These are phyloP conservation scores for Bombus soroeensis DNA, from an alignment of 1,140 invertebrate species.

Conservation along the genomic window DNA sequence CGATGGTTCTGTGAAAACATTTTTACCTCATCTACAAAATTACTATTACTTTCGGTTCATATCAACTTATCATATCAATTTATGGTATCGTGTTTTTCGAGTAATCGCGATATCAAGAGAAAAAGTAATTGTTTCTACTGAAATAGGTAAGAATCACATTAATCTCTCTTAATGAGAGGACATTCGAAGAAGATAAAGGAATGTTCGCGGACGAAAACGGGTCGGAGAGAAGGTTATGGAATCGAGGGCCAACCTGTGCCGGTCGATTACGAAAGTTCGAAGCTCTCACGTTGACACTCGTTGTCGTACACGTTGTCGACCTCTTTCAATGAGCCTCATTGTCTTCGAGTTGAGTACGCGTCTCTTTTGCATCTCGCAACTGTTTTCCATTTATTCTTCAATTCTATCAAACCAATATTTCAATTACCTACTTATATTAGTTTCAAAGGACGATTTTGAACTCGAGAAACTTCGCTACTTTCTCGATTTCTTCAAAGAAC, in stretches of 20 bases:
- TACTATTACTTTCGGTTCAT: background rate
- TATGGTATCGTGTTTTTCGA: background rate
- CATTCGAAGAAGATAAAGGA: background rate
- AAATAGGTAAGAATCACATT: background rate
- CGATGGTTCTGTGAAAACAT: background rate
- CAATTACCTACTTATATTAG: background rate
- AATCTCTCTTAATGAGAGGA: too few relatives aligned
- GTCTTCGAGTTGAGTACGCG: slow-evolving; percentile 30
- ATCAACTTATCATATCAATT: background rate
- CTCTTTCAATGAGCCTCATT: slow-evolving; percentile 55
- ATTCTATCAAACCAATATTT: background rate
- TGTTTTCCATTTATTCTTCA: slow-evolving; percentile 12
- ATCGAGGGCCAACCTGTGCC: slow-evolving; percentile 29
- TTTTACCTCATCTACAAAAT: background rate
- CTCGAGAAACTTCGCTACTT: background rate
- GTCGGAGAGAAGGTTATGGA: background rate
- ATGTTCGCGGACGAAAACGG: background rate
- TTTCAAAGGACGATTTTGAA: background rate
- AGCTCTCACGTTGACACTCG: slow-evolving; percentile 66
- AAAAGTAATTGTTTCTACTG: background rate
- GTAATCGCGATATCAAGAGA: background rate
- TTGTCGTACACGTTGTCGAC: slow-evolving; percentile 13
- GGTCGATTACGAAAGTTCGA: slow-evolving; percentile 55
- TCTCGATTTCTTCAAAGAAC: background rate
- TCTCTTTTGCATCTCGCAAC: slow-evolving; percentile 43